These are phyloP conservation scores for Antennarius striatus DNA, from an alignment of 2,113 vertebrate genomes.

Conservation along the genomic window DNA sequence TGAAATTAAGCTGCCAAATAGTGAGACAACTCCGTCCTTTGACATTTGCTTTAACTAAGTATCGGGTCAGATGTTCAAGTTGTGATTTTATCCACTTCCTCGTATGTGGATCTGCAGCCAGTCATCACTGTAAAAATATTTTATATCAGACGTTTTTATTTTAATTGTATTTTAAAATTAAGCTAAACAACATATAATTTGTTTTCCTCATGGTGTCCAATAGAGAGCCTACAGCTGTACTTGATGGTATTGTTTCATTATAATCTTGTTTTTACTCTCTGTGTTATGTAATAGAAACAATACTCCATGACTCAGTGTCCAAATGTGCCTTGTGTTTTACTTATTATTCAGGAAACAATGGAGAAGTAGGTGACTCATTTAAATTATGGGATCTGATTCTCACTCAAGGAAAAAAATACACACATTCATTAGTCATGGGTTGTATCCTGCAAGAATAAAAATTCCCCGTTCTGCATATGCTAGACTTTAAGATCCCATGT, in stretches of 20 bases:
- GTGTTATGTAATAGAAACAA: constrained; percentile 13
- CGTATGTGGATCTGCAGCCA: too few relatives aligned
- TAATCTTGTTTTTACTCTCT: constrained; percentile 16
- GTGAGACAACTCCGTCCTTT: too few relatives aligned
- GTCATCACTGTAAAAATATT: too few relatives aligned
- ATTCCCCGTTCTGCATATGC: not conserved
- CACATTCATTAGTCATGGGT: not conserved
- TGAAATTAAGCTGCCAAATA: too few relatives aligned
- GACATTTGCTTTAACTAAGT: too few relatives aligned
- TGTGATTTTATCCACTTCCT: too few relatives aligned
- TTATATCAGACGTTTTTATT: too few relatives aligned
- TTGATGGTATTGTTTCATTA: constrained; percentile 11
- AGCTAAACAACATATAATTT: too few relatives aligned
- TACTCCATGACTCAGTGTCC: constrained; percentile 10
- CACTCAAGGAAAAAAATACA: constrained; percentile 3
- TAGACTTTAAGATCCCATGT: constrained; percentile 9
- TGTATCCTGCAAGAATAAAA: not conserved
- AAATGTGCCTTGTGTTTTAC: constrained; percentile 13
- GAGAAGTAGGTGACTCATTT: not conserved
- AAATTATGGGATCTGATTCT: not conserved
- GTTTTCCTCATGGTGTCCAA: too few relatives aligned
- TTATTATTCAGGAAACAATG: constrained; percentile 22
- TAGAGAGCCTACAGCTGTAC: too few relatives aligned
- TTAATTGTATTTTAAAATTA: too few relatives aligned
- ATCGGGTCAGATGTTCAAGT: too few relatives aligned